phyloP scores from a whole-genome alignment of 2,797 vertebrate species.

The Petrocephalus sullivani region DNA sequence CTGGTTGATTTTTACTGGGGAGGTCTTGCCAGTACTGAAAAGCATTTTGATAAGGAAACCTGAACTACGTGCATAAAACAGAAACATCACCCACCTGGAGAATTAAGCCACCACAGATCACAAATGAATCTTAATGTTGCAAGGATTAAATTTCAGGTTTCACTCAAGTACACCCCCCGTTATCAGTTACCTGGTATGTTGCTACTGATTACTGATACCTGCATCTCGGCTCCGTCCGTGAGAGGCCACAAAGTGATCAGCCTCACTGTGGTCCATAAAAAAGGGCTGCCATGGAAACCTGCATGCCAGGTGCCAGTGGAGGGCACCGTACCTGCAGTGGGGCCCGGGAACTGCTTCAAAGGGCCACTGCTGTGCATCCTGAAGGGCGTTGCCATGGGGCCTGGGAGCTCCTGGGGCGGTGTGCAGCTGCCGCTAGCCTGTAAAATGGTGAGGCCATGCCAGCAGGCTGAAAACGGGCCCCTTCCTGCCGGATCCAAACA shows the following conservation, averaged over 20 bases:
- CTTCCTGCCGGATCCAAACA: neutral
- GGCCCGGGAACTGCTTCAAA: neutral
- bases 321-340: neutral
- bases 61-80: neutral
- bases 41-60: neutral
- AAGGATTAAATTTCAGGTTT: neutral
- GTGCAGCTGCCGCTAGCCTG: neutral
- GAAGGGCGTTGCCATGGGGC: neutral
- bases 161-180: neutral
- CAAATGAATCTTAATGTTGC: neutral
- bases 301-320: constrained; percentile 33
- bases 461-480: neutral
- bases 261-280: constrained; percentile 14
- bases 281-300: constrained; percentile 20
- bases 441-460: neutral
- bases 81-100: neutral
- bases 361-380: neutral
- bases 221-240: neutral
- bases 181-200: neutral
- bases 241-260: neutral
- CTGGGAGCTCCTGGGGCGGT: neutral
- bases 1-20: constrained; percentile 8
- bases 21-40: neutral
- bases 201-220: neutral
- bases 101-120: neutral